Percentiles rank a stretch among this genome's conserved stretches.
Evolutionary conservation across 2,797 vertebrate species (phyloP).

Genomic region (Poecilia picta): DNA sequence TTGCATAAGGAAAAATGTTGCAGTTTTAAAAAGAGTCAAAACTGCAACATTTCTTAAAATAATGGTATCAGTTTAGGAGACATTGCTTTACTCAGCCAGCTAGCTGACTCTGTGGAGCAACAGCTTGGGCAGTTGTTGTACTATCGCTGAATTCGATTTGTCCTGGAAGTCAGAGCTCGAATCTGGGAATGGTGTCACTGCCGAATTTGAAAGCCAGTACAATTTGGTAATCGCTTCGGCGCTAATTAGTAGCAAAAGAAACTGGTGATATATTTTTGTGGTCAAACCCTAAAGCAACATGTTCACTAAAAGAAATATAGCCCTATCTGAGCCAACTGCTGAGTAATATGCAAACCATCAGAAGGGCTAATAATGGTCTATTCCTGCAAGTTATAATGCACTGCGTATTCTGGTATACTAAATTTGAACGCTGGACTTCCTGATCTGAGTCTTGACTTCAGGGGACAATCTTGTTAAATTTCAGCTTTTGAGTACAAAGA

Average conservation of each 20-base stretch:
- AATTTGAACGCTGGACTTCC: not conserved
- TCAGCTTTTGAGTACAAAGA: not conserved
- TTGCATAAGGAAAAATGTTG: no score
- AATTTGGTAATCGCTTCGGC: not conserved
- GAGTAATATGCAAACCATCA: not conserved
- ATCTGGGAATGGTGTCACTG: not conserved
- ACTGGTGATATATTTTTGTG: not conserved
- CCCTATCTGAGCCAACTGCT: not conserved
- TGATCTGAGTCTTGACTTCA: not conserved
- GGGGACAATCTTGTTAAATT: not conserved
- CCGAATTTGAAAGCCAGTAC: not conserved
- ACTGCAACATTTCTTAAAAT: not conserved
- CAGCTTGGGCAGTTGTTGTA: not conserved
- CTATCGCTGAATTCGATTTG: not conserved
- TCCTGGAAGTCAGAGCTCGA: not conserved
- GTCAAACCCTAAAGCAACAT: not conserved
- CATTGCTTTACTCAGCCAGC: not conserved
- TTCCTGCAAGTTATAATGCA: not conserved
- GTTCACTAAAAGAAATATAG: not conserved
- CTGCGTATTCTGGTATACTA: not conserved
- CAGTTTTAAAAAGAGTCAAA: not conserved
- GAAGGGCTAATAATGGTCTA: not conserved
- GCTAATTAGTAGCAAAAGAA: not conserved
- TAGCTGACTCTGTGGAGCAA: not conserved
- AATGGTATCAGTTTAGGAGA: not conserved